Base-by-base conservation (phyloP, 2,113 vertebrate species). In the Sinocyclocheilus maitianheensis region DNA sequence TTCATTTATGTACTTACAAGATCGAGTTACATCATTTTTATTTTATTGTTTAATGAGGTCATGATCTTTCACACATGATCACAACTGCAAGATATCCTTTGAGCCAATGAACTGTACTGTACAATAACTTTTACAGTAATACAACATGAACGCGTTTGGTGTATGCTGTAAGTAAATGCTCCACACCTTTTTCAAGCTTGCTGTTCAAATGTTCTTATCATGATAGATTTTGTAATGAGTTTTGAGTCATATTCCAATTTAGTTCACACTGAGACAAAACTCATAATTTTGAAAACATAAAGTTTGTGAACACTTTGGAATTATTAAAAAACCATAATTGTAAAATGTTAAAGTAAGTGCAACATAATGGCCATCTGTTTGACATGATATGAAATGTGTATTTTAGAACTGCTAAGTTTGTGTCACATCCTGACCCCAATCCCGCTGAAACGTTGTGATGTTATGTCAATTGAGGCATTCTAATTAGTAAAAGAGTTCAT, bases 161-260 rank as follows among this genome's bases (percentile, higher is more conserved):
- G 63, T 80, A 84, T n/a, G 14, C 81, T 18, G 20, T 48, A 51
- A 67, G 84, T 69, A 86, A 90, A 90, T 40, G 34, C 22, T 84
- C 77, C 80, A 84, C 72, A 67, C 87, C 86, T 84, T 84, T 55
- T 78, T 46, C 2, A 86, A 71, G 69, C 72, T 86, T 13, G 30
- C 12, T 48, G 71, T 81, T 86, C 63, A 89, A 89, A 84, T 86
- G 18, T 26, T 75, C 72, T 75, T 75, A 60, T 74, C 24, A 51
- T 78, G 26, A 22, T 22, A 10, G 8, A 10, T 77, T 53, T 77
- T 20, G 0, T 20, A 55, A 77, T 13, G 16, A 34, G 48, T 37
- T 53, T 77, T 53, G 9, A 22, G 3, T 77, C 8, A 78, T 78
- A 55, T 58, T 24, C 46, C 12, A 30, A 9, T 26, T 20, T 12